A percentile compares a stretch with the other conserved stretches of the same genome.
Evolutionary conservation across 2,797 vertebrate species (phyloP).

Genomic region (Chromis chromis): DNA sequence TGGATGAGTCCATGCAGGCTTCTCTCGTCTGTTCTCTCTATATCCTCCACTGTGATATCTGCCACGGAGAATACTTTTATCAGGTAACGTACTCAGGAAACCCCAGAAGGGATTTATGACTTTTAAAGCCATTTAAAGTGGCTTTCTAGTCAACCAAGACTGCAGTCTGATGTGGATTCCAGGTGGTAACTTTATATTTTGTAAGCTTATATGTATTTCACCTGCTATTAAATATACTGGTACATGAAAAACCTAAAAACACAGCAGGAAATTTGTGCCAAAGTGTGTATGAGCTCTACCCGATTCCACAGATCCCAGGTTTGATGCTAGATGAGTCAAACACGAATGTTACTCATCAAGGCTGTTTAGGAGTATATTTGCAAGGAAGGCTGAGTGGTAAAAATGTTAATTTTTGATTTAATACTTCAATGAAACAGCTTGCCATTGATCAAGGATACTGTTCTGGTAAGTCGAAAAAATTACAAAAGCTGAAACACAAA

Average conservation of each 20-base stretch:
- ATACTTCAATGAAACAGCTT: slow-evolving; percentile 17
- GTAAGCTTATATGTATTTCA: neutral
- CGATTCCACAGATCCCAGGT: slow-evolving; percentile 6
- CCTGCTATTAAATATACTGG: neutral
- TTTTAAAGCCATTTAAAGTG: slow-evolving; percentile 7
- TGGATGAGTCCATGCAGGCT: slow-evolving; percentile 6
- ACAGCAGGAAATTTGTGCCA: slow-evolving; percentile 9
- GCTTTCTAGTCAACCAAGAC: slow-evolving; percentile 1
- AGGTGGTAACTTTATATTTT: neutral
- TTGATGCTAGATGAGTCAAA: slow-evolving; percentile 36
- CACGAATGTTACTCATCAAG: slow-evolving; percentile 12
- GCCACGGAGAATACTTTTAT: slow-evolving; percentile 46
- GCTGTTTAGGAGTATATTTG: neutral
- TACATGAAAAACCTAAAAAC: slow-evolving; percentile 11
- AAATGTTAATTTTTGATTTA: slow-evolving; percentile 12
- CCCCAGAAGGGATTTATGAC: neutral
- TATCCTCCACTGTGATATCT: slow-evolving; percentile 22
- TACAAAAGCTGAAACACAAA: neutral
- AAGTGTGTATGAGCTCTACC: neutral
- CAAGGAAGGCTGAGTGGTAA: neutral
- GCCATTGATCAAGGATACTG: slow-evolving; percentile 4
- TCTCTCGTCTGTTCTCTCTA: neutral
- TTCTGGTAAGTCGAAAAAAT: neutral
- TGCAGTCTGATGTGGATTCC: neutral
- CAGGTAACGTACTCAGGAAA: neutral